Conservation (phyloP, 1,140 invertebrate species). For the Eufriesea mexicana region DNA sequence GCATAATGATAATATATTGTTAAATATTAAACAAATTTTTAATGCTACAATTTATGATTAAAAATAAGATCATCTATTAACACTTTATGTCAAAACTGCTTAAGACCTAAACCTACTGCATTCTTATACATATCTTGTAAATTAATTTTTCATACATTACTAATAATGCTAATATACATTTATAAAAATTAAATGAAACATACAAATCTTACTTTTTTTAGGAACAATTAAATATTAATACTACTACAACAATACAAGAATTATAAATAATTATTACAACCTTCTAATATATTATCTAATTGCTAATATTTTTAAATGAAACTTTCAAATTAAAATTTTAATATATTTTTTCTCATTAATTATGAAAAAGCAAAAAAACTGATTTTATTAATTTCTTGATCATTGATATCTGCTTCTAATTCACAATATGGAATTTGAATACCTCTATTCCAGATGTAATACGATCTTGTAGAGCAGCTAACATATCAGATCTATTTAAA, state of each 20-base stretch:
- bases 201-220: background rate
- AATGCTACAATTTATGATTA: too few relatives aligned
- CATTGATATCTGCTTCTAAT: constrained; percentile 4
- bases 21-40: too few relatives aligned
- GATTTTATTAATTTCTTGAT: background rate
- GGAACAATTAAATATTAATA: background rate
- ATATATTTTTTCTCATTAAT: background rate
- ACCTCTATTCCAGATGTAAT: constrained; percentile 71
- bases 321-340: background rate
- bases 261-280: background rate
- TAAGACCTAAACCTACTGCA: too few relatives aligned
- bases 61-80: too few relatives aligned
- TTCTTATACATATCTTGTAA: too few relatives aligned
- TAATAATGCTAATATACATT: too few relatives aligned
- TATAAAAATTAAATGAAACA: background rate
- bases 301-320: background rate
- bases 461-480: constrained; percentile 69
- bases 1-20: too few relatives aligned
- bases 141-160: too few relatives aligned
- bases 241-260: background rate
- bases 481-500: constrained; percentile 58
- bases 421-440: constrained; percentile 41
- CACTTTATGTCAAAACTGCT: too few relatives aligned
- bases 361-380: background rate
- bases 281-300: too few relatives aligned